Conservation (phyloP, 2,113 vertebrate genomes). For the Bombycilla garrulus region DNA sequence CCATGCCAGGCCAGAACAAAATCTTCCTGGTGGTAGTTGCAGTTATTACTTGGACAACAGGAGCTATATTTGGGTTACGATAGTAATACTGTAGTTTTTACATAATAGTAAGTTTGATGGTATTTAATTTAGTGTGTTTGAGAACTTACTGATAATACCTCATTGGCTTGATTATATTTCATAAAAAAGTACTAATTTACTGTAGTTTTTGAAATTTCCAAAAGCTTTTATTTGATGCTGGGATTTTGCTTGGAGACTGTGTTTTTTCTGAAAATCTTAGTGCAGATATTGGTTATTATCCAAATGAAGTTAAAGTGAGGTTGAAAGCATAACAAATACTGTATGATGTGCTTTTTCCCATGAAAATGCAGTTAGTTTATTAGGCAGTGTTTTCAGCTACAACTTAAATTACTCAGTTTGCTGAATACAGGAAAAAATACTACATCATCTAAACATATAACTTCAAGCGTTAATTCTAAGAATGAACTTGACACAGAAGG, state of each 20-base stretch:
- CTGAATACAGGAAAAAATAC: not conserved
- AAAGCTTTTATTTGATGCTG: not conserved
- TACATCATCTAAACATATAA: conserved; percentile 13
- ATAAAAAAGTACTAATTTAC: not conserved
- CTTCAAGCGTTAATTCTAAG: conserved; percentile 58
- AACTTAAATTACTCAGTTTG: not conserved
- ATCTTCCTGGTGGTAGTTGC: not conserved
- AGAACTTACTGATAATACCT: not conserved
- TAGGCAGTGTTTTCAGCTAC: not conserved
- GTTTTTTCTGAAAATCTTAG: not conserved
- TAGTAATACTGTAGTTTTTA: not conserved
- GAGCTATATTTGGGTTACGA: not conserved
- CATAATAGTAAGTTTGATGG: not conserved
- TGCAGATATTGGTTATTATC: not conserved
- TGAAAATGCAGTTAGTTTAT: not conserved
- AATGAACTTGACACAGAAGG: conserved; percentile 52
- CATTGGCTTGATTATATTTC: not conserved
- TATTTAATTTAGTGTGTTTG: not conserved
- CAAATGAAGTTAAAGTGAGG: not conserved
- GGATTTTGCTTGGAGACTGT: not conserved
- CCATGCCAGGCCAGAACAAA: not conserved
- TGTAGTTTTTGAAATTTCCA: not conserved
- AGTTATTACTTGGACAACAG: not conserved
- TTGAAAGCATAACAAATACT: not conserved
- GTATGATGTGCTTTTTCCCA: not conserved